Percentiles rank a stretch among this genome's conserved stretches.
Evolutionary conservation across 1,140 invertebrate genomes (phyloP).

Genomic region (Plutomurus gul): DNA sequence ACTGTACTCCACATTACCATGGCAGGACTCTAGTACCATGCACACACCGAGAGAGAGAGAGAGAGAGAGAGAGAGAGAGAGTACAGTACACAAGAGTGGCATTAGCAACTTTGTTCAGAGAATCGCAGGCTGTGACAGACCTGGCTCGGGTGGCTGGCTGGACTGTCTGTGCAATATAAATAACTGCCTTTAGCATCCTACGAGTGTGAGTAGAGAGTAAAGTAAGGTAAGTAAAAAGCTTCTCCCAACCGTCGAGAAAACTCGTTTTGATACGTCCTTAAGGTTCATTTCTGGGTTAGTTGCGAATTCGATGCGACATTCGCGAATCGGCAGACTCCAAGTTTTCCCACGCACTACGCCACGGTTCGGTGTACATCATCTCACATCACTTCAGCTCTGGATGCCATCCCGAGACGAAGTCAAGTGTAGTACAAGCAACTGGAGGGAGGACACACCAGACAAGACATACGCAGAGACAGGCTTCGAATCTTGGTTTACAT

Average conservation of each 20-base stretch:
- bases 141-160: neutral
- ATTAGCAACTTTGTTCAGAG: neutral
- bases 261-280: conserved; percentile 8
- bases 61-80: neutral
- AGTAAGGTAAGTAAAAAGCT: neutral
- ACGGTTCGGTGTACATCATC: neutral
- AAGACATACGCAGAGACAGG: no score
- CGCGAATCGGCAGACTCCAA: neutral
- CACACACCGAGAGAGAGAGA: no score
- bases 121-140: neutral
- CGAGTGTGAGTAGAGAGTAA: conserved; percentile 2
- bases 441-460: no score
- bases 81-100: conserved; percentile 10
- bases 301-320: conserved; percentile 1
- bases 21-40: no score
- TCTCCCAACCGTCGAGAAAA: neutral
- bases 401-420: no score
- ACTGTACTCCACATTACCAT: no score
- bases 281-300: neutral
- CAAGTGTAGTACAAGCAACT: no score
- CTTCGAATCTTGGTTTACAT: no score
- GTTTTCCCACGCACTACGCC: conserved; percentile 2
- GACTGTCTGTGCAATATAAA: conserved; percentile 9
- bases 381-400: neutral
- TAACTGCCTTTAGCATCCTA: neutral